Evolutionary conservation across 2,888 invertebrate genomes (phyloP), one percentile per base, ranked within the genome.

Genomic region (Acheta domesticus): DNA sequence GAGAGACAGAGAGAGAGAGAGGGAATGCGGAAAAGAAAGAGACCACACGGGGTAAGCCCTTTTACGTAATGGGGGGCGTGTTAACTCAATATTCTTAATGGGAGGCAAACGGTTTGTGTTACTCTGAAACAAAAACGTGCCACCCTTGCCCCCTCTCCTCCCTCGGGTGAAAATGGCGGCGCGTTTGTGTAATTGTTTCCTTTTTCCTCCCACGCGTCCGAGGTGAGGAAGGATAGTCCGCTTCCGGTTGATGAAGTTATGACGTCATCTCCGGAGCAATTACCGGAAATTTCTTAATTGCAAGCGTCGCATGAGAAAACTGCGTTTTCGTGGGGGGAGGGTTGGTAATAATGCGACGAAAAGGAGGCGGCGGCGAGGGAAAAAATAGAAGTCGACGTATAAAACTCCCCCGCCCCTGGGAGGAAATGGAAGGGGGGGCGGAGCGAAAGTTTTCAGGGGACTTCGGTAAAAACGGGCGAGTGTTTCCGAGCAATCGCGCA

Each of bases 41-140:
- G 62, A 62, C n/a, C 14, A 62, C 62, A n/a, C n/a, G 4, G 16
- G 8, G 62, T 14, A 19, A 62, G n/a, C n/a, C 62, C 62, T 62
- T 62, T 62, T 62, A 62, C 62, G 62, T 62, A 62, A 62, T 62
- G n/a, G 62, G 14, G 62, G 62, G 62, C n/a, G 62, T 62, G 62
- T 62, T 62, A 62, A 62, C 62, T 62, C 62, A 62, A 62, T 62
- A 62, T 62, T 62, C 62, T 62, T 62, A 62, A 62, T 62, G 62
- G 62, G 62, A 62, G 62, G 14, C 62, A 19, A 62, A 62, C 62
- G 62, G 62, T 62, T 62, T 62, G 62, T 62, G 62, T 62, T 62
- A 62, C 62, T 62, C n/a, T 3, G 16, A n/a, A 62, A 62, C 62
- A 62, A 62, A 62, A 62, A 62, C 62, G 36, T n/a, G 62, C 62